Evolutionary conservation across 2,113 vertebrate species (phyloP), one percentile per base, ranked within the genome.

Genomic region (Synchiropus splendidus): DNA sequence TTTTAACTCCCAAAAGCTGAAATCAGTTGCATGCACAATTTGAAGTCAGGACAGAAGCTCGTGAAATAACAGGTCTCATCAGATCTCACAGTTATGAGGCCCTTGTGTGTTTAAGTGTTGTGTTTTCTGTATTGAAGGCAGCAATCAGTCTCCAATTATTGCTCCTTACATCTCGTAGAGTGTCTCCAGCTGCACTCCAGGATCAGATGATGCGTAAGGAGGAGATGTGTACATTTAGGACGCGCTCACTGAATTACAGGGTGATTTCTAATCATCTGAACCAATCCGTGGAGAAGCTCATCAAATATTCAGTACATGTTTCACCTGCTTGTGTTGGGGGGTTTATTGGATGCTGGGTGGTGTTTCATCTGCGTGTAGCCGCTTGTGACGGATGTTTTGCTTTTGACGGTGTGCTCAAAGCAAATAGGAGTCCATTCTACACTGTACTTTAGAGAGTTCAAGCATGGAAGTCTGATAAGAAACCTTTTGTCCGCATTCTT

Each of bases 101-200:
- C 54, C 48, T 68, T 51, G 36, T 51, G 55, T 46, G 40, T 42
- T 60, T 40, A 59, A 61, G 45, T 44, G 33, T 62, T 45, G 50
- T 34, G 9, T 55, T 37, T 12, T 12, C 9, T 45, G 48, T 55
- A 45, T 16, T 68, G 40, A 67, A 60, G 42, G 56, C 67, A 54
- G 79, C 77, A 83, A 85, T 87, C 83, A 85, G 79, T 51, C 61
- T 61, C 60, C 63, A 82, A 84, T 84, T 82, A 83, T 58, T 51
- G 12, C 79, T 75, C 77, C 81, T 83, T 82, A 78, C 67, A 74
- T 77, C 63, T 81, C 58, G 70, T 70, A 72, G 68, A 78, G 64
- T 67, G 76, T 65, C 59, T 68, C 54, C 66, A 71, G 73, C 68
- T 74, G 70, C 48, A 61, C 38, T 42, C 38, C n/a, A 34, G 60